A percentile compares a stretch with the other conserved stretches of the same genome.
phyloP scores from a whole-genome alignment of 2,113 vertebrate species.

The Proterorhinus semilunaris region DNA sequence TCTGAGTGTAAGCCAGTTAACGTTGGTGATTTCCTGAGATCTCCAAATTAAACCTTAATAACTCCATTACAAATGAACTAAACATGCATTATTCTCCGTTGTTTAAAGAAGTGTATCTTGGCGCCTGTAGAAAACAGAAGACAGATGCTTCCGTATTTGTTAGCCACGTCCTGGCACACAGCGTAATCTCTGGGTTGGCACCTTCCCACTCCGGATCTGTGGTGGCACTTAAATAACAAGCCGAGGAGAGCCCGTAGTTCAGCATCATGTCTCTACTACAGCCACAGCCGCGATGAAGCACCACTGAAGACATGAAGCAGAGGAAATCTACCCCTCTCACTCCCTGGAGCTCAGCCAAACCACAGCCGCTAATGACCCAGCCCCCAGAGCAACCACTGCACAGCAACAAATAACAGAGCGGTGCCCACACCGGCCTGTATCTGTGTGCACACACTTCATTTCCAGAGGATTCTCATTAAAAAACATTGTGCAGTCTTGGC shows the following conservation, averaged over 20 bases:
- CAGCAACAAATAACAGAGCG: constrained; percentile 28
- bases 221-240: constrained; percentile 45
- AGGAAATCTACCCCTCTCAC: constrained; percentile 57
- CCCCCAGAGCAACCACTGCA: constrained; percentile 44
- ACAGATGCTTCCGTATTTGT: constrained; percentile 76
- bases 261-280: constrained; percentile 41
- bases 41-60: no score
- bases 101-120: constrained; percentile 13
- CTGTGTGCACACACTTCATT: constrained; percentile 15
- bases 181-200: constrained; percentile 67
- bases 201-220: constrained; percentile 46
- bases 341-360: constrained; percentile 58
- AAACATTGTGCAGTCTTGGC: constrained; percentile 19
- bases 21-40: no score
- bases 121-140: constrained; percentile 48
- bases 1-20: no score
- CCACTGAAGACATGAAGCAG: constrained; percentile 33
- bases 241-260: constrained; percentile 19
- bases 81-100: background rate
- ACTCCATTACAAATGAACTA: background rate
- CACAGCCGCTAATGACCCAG: constrained; percentile 52
- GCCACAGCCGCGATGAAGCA: constrained; percentile 36
- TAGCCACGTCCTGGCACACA: constrained; percentile 45
- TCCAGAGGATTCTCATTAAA: constrained; percentile 39
- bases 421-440: constrained; percentile 24